Base-by-base conservation (phyloP, 2,113 vertebrate species). In the Syngnathoides biaculeatus region DNA sequence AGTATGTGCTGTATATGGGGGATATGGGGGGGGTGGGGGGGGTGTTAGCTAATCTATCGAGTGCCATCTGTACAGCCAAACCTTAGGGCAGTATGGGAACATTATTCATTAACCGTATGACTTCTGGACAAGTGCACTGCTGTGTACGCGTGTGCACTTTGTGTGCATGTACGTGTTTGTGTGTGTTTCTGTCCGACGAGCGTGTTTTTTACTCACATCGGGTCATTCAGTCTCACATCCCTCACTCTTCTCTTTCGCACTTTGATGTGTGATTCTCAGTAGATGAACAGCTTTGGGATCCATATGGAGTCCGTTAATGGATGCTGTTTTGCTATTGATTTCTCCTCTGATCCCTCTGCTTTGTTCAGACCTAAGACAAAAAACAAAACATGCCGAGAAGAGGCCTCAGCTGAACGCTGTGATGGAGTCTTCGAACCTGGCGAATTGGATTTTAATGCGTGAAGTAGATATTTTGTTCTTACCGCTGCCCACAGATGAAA, bases 31-130 rank as follows among this genome's bases (percentile, higher is more conserved):
- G n/a, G n/a, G n/a, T n/a, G n/a, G n/a, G n/a, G 56, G 52, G 55
- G 30, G 30, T 35, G 30, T 35, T 43, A 12, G 19, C 8, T 64
- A 61, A 47, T 38, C 52, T 22, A 69, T 79, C 56, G 69, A 69
- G 72, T 61, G 62, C 83, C 84, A 90, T 87, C 85, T 86, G 87
- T 75, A 73, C 57, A 79, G 40, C 67, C 69, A 74, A 76, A 73
- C 79, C 80, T 74, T 65, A 47, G 80, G 73, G 74, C 67, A 79
- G 72, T 20, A 13, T 73, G 73, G 69, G 75, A 63, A 53, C 8
- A 15, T 73, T 86, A 68, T 71, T 88, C 85, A 85, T 88, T 88
- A 88, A 78, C 88, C n/a, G 56, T 85, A 88, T 82, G 83, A 82
- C 79, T 74, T 80, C 67, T 27, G 75, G 55, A 56, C 71, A 65